A percentile compares a stretch with the other conserved stretches of the same genome.
These are phyloP conservation scores for Fringilla coelebs DNA, from an alignment of 2,797 vertebrate genomes.

Conservation along the genomic window DNA sequence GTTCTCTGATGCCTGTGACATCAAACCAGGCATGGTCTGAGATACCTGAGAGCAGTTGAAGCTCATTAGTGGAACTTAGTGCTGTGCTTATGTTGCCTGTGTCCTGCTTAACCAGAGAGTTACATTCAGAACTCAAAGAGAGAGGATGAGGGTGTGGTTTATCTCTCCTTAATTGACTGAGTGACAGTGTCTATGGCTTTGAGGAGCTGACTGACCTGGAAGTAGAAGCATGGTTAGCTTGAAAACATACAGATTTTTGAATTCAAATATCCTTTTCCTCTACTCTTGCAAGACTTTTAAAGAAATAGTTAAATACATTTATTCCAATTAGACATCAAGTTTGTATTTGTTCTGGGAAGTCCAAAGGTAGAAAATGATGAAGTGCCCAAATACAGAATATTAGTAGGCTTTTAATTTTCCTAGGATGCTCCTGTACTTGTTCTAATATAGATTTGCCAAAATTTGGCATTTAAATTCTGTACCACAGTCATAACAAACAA, in stretches of 20 bases:
- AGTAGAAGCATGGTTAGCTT: background rate
- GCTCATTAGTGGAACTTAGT: background rate
- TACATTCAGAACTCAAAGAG: background rate
- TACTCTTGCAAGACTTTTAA: background rate
- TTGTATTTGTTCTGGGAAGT: background rate
- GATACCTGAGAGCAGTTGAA: background rate
- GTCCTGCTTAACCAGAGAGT: background rate
- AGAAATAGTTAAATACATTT: background rate
- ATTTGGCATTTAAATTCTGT: background rate
- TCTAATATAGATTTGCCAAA: background rate
- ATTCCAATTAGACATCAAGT: background rate
- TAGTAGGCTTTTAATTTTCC: background rate
- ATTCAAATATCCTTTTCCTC: background rate
- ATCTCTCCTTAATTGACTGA: background rate
- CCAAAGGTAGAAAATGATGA: background rate
- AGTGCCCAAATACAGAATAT: background rate
- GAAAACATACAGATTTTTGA: background rate
- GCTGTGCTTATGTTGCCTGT: background rate
- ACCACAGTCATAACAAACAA: background rate
- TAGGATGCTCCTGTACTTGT: background rate
- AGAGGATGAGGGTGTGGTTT: background rate
- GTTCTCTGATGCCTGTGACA: background rate
- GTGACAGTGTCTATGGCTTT: background rate
- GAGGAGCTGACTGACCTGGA: background rate
- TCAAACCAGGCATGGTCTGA: background rate